Percentiles rank a stretch among this genome's conserved stretches.
Evolutionary conservation across 2,888 invertebrate species (phyloP).

Genomic region (Phoenoteleia sp.): DNA sequence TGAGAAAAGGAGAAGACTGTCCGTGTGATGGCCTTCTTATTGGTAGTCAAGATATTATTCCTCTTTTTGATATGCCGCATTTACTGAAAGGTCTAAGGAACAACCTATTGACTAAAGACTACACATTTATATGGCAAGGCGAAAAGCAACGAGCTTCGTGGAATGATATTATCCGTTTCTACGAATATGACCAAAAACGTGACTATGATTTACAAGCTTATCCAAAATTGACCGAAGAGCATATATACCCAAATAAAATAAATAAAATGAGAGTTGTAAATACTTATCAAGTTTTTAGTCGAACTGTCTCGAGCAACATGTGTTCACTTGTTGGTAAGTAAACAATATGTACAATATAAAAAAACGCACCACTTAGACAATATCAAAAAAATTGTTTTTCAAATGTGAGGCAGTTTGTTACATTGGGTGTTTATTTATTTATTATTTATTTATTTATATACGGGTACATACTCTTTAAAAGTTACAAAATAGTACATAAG

Average conservation of each 20-base stretch:
- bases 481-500: no score
- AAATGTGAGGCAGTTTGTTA: no score
- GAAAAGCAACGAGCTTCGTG: neutral
- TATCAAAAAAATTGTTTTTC: no score
- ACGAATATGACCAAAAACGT: neutral
- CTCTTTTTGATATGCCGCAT: conserved; percentile 1
- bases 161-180: neutral
- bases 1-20: neutral
- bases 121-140: neutral
- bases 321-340: neutral
- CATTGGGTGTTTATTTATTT: no score
- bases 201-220: neutral
- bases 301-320: neutral
- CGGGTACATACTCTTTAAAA: no score
- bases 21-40: neutral
- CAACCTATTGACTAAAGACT: neutral
- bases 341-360: no score
- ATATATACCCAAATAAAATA: neutral
- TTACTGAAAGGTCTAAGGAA: conserved; percentile 3
- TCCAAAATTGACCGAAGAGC: neutral
- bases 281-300: neutral
- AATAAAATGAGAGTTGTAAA: neutral
- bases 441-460: no score
- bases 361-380: no score
- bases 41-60: neutral